Evolutionary conservation across 2,888 invertebrate species (phyloP).

Genomic region (Hypolimnas misippus): DNA sequence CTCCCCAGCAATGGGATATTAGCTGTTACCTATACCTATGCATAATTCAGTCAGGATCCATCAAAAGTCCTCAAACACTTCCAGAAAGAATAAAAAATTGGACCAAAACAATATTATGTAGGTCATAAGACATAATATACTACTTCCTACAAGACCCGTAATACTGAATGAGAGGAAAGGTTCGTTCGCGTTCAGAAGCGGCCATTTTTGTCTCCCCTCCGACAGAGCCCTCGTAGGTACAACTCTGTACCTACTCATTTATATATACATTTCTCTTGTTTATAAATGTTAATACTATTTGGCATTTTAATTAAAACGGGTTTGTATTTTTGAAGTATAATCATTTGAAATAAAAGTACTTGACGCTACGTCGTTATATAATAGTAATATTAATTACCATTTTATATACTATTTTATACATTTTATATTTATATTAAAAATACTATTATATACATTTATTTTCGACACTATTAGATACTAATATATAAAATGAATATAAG

Average conservation of each 20-base stretch:
- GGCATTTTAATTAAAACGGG: constrained; percentile 41
- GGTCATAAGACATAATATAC: not conserved
- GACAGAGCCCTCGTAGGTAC: constrained; percentile 55
- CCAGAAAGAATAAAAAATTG: no score
- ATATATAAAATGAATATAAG: no score
- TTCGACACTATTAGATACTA: no score
- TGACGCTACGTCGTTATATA: no score
- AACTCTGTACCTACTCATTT: constrained; percentile 39
- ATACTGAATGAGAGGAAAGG: constrained; percentile 49
- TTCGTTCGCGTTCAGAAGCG: constrained; percentile 54
- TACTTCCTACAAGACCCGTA: constrained; percentile 24
- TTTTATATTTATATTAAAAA: no score
- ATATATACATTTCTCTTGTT: constrained; percentile 39
- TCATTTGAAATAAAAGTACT: not conserved
- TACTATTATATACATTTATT: no score
- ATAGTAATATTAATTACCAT: no score
- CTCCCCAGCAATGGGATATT: no score
- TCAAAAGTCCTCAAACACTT: no score
- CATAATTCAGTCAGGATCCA: no score
- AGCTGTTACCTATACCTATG: no score
- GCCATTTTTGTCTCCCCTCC: constrained; percentile 79
- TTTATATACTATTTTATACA: no score
- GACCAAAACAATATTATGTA: not conserved
- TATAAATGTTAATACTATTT: constrained; percentile 44
- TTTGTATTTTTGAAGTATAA: not conserved